Evolutionary conservation across 2,797 vertebrate genomes (phyloP).

Genomic region (Argentina silus): DNA sequence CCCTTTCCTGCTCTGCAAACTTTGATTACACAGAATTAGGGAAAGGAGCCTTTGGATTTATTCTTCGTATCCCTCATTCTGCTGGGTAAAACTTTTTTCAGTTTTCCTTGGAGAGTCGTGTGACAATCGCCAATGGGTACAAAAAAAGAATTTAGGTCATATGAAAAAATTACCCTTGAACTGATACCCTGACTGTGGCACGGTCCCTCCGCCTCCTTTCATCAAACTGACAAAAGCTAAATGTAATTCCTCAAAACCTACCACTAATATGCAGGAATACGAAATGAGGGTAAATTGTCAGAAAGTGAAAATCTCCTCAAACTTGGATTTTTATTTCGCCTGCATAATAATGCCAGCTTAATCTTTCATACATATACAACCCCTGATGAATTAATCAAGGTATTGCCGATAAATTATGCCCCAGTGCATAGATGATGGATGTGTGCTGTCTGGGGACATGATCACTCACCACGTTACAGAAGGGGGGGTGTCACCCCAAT

Average conservation of each 20-base stretch:
- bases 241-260: background rate
- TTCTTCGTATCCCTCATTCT: background rate
- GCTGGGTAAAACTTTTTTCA: background rate
- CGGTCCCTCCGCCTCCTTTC: background rate
- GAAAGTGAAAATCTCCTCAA: background rate
- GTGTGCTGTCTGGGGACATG: constrained; percentile 14
- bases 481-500: constrained; percentile 29
- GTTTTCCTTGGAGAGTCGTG: background rate
- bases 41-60: background rate
- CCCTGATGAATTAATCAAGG: constrained; percentile 33
- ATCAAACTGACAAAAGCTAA: background rate
- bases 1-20: background rate
- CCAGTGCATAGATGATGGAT: constrained; percentile 41
- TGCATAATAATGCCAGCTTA: background rate
- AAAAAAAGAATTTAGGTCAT: background rate
- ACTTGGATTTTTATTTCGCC: background rate
- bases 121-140: background rate
- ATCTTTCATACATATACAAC: constrained; percentile 12
- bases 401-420: constrained; percentile 17
- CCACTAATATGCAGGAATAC: background rate
- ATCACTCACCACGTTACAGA: constrained; percentile 28
- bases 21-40: background rate
- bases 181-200: background rate
- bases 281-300: background rate
- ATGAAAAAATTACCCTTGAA: background rate